These are phyloP conservation scores for Xiphophorus couchianus DNA, from an alignment of 2,113 vertebrate genomes.

Conservation along the genomic window DNA sequence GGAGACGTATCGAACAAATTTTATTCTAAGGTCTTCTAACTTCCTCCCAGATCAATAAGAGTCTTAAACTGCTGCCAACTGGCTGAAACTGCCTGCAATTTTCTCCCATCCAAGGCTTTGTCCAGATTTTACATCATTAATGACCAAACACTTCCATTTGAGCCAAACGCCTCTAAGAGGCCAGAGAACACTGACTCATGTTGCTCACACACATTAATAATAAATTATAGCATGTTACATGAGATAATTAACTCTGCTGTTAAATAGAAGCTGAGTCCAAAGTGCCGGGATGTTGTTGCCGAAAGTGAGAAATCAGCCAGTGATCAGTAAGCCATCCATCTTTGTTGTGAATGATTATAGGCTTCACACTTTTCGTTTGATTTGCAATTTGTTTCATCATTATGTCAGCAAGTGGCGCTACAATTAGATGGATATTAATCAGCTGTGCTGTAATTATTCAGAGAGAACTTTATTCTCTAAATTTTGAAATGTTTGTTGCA, in stretches of 20 bases:
- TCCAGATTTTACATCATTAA: conserved; percentile 62
- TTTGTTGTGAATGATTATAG: conserved; percentile 64
- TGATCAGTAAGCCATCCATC: conserved; percentile 54
- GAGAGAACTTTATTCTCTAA: conserved; percentile 12
- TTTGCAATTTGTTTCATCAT: conserved; percentile 53
- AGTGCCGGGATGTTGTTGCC: conserved; percentile 37
- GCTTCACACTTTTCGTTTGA: conserved; percentile 38
- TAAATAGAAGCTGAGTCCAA: conserved; percentile 53
- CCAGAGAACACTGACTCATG: conserved; percentile 61
- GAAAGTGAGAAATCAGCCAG: conserved; percentile 35
- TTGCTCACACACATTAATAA: conserved; percentile 70
- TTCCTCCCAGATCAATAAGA: conserved; percentile 72
- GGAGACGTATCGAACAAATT: conserved; percentile 58
- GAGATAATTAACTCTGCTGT: conserved; percentile 65
- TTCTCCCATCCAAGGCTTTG: conserved; percentile 37
- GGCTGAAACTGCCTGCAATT: conserved; percentile 64
- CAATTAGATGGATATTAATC: conserved; percentile 51
- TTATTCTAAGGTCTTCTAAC: conserved; percentile 58
- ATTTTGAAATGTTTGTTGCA: conserved; percentile 8
- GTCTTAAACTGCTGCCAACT: conserved; percentile 65
- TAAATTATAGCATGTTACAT: conserved; percentile 67
- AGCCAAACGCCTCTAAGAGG: conserved; percentile 53
- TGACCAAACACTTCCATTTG: conserved; percentile 56
- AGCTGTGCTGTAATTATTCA: conserved; percentile 20
- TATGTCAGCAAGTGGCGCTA: conserved; percentile 30